Evolutionary conservation across 2,888 invertebrate species (phyloP), one percentile per base, ranked within the genome.

Genomic region (Cepaea hortensis): DNA sequence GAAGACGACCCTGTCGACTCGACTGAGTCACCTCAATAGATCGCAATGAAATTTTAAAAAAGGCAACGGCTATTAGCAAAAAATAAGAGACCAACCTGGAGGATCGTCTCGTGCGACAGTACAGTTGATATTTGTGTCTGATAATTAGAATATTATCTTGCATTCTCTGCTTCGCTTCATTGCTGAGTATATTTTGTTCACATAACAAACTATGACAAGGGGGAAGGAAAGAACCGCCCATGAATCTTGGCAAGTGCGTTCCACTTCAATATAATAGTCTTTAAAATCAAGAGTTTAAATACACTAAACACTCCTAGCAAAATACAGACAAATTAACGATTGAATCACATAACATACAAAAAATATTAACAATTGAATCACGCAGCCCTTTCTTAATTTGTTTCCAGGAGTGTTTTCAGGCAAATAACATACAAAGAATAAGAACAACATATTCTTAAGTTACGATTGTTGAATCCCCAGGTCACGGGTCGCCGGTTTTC

Each of bases 391-490:
- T 77, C 7, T 55, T 77, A n/a, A 18, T 23, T 55, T 55, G 18
- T 9, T 3, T 50, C 55, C n/a, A 55, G 77, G 61, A 77, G 77
- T 77, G 77, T 77, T 77, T 77, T 61, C 68, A 55, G 55, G 55
- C 3, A 55, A 46, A 77, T n/a, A 50, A 55, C 20, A 55, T n/a
- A 11, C 3, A 7, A 7, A 20, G n/a, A 77, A n/a, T 23, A 77
- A 73, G n/a, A 20, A 77, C 23, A 77, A 77, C 50, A 77, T 77
- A 11, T 55, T 9, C n/a, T 9, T 7, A 2, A 61, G 6, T 77
- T 50, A 20, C 3, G 3, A n/a, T n/a, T 23, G 20, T 0, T 55
- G 50, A 23, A 61, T 77, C 3, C 9, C 77, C 0, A 61, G 3
- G 55, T 55, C 77, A 55, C 6, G 55, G 55, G 50, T 61, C 55